A percentile compares a stretch with the other conserved stretches of the same genome.
phyloP scores from a whole-genome alignment of 2,113 vertebrate genomes.

The Phaethornis superciliosus region DNA sequence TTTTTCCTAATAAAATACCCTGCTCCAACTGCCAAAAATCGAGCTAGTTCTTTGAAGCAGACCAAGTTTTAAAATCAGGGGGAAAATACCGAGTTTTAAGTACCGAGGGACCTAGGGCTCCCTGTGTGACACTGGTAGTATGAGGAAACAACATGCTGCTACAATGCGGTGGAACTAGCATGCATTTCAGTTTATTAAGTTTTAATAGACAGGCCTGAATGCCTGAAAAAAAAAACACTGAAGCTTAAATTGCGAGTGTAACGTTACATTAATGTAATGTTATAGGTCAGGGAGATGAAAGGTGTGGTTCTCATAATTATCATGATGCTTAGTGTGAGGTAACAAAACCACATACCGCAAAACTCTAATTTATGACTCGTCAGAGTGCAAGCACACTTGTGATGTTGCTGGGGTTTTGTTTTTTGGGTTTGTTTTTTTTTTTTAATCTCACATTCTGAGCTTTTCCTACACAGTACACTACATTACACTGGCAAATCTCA shows the following conservation, averaged over 20 bases:
- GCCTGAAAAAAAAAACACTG: not conserved
- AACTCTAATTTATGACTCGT: not conserved
- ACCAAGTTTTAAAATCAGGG: not conserved
- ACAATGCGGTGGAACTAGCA: not conserved
- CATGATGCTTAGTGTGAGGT: not conserved
- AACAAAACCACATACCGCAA: constrained; percentile 3
- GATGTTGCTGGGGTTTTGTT: not conserved
- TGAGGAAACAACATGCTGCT: not conserved
- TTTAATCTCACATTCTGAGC: not conserved
- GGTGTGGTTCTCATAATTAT: constrained; percentile 7
- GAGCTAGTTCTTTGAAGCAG: not conserved
- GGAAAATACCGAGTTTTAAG: not conserved
- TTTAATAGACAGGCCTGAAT: constrained; percentile 7
- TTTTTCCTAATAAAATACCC: not conserved
- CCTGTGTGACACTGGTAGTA: not conserved
- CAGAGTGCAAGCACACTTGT: not conserved
- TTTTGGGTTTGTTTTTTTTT: not conserved
- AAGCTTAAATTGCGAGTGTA: not conserved
- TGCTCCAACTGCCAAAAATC: not conserved
- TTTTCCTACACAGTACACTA: rapidly evolving
- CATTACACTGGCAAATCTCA: not conserved
- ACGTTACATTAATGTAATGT: not conserved
- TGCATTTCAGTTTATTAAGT: not conserved
- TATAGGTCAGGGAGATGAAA: not conserved
- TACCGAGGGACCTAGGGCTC: not conserved